Conservation (phyloP, 2,888 invertebrate genomes). For the Plusia festucae region DNA sequence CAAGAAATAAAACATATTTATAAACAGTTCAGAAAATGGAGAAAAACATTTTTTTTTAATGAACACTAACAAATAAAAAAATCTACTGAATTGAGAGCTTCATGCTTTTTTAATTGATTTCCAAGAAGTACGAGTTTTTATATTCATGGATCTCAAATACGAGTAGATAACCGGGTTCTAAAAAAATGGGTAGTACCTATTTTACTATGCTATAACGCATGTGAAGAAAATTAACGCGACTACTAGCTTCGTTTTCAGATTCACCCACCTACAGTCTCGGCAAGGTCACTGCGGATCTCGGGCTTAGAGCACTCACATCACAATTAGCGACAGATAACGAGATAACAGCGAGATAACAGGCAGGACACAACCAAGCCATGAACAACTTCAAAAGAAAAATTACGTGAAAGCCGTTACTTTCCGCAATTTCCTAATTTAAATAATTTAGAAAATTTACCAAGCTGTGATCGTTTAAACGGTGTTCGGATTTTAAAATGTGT, state of each 20-base stretch:
- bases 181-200: too few relatives aligned
- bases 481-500: slow-evolving; percentile 2
- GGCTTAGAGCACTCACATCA: slow-evolving; percentile 62
- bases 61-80: too few relatives aligned
- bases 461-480: neutral
- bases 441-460: neutral
- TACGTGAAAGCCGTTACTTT: slow-evolving; percentile 31
- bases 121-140: too few relatives aligned
- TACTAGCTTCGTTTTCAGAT: slow-evolving; percentile 47
- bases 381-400: slow-evolving; percentile 33
- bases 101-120: too few relatives aligned
- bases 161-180: too few relatives aligned
- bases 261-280: slow-evolving; percentile 42
- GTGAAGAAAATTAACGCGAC: too few relatives aligned
- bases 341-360: slow-evolving; percentile 59
- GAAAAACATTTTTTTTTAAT: too few relatives aligned
- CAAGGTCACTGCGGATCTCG: slow-evolving; percentile 63
- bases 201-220: too few relatives aligned
- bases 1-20: too few relatives aligned
- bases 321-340: slow-evolving; percentile 64
- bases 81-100: too few relatives aligned
- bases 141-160: too few relatives aligned
- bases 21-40: too few relatives aligned
- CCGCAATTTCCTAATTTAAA: neutral
- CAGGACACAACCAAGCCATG: slow-evolving; percentile 40